Conservation (phyloP, 2,888 invertebrate genomes). For the Polia nebulosa region DNA sequence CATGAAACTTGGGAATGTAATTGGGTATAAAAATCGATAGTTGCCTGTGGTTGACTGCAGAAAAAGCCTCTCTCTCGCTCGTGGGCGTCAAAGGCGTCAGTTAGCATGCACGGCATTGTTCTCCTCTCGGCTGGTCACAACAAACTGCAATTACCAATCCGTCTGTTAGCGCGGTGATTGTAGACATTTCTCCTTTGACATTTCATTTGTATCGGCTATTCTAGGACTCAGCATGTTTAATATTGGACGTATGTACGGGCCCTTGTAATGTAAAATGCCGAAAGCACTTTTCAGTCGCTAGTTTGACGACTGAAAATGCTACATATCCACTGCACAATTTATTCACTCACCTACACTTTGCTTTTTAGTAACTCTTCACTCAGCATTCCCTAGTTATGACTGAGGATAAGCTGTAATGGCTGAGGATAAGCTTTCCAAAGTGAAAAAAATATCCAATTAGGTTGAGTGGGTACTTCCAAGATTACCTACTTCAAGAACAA, state of each 20-base stretch:
- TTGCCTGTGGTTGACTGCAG: conserved; percentile 1
- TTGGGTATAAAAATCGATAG: conserved; percentile 10
- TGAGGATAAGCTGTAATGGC: conserved; percentile 41
- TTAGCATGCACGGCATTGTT: conserved; percentile 16
- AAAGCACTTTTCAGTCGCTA: conserved; percentile 7
- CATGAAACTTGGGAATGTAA: background rate
- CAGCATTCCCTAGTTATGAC: conserved; percentile 25
- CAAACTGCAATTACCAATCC: conserved; percentile 38
- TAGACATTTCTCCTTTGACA: conserved; percentile 19
- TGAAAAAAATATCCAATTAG: conserved; percentile 59
- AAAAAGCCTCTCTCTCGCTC: background rate
- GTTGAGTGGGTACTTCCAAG: conserved; percentile 56
- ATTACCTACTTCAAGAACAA: conserved; percentile 60
- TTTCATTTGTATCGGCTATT: conserved; percentile 25
- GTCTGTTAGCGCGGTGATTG: conserved; percentile 22
- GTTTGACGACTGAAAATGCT: conserved; percentile 13
- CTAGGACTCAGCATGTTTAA: background rate
- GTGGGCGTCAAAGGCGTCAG: conserved; percentile 21
- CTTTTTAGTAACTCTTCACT: conserved; percentile 34
- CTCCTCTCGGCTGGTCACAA: conserved; percentile 30
- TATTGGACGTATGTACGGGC: background rate
- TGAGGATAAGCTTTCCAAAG: conserved; percentile 46
- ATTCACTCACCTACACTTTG: conserved; percentile 18
- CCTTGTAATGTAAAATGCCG: background rate
- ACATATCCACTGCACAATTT: conserved; percentile 25